Evolutionary conservation across 2,888 invertebrate species (phyloP).

Genomic region (Caenorhabditis uteleia): DNA sequence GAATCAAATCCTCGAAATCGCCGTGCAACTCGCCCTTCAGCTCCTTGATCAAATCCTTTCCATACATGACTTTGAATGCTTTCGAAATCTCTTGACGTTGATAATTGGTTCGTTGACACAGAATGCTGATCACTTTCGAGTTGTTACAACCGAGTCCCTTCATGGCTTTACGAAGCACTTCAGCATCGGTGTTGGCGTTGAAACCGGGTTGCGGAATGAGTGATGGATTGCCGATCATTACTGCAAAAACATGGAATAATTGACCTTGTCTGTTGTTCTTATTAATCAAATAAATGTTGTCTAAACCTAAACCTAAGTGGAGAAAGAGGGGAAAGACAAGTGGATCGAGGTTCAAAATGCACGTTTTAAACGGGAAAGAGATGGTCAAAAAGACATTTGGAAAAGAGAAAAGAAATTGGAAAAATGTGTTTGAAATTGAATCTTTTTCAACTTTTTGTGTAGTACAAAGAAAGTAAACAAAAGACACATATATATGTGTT

Average conservation of each 20-base stretch:
- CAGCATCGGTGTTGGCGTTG: slow-evolving; percentile 66
- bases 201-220: slow-evolving; percentile 57
- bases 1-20: slow-evolving; percentile 66
- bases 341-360: slow-evolving; percentile 4
- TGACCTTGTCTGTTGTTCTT: slow-evolving; percentile 10
- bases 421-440: too few relatives aligned
- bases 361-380: not conserved
- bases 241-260: slow-evolving; percentile 36
- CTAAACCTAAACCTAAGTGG: slow-evolving; percentile 2
- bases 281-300: slow-evolving; percentile 11
- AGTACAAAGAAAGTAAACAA: too few relatives aligned
- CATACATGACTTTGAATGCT: slow-evolving; percentile 81
- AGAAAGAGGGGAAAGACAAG: slow-evolving; percentile 12
- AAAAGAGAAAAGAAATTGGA: too few relatives aligned
- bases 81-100: slow-evolving; percentile 84
- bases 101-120: slow-evolving; percentile 82
- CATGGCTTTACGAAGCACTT: slow-evolving; percentile 66
- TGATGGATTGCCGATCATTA: slow-evolving; percentile 58
- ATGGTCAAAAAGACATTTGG: too few relatives aligned
- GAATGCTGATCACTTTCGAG: slow-evolving; percentile 71
- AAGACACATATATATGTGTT: too few relatives aligned
- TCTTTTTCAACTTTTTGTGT: too few relatives aligned
- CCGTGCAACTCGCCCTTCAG: slow-evolving; percentile 66
- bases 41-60: slow-evolving; percentile 75
- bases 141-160: slow-evolving; percentile 68